These are phyloP conservation scores for Thalassoma bifasciatum DNA, from an alignment of 2,113 vertebrate species.

Conservation along the genomic window DNA sequence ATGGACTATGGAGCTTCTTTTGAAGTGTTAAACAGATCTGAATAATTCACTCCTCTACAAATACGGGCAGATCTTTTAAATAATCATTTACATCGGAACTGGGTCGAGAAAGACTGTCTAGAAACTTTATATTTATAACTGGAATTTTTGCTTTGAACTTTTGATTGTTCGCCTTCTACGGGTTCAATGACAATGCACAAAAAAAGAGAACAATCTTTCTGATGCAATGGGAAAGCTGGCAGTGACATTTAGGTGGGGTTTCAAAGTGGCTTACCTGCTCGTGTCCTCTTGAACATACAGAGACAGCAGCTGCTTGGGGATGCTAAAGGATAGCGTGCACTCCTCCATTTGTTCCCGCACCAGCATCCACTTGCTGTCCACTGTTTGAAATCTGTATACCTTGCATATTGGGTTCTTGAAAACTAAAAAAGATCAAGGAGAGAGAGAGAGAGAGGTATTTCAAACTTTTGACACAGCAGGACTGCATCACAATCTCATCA, in stretches of 20 bases:
- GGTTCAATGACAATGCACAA: background rate
- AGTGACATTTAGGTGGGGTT: background rate
- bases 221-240: slow-evolving; percentile 5
- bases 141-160: slow-evolving; percentile 26
- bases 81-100: slow-evolving; percentile 60
- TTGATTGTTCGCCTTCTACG: background rate
- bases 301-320: slow-evolving; percentile 93
- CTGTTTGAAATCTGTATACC: slow-evolving; percentile 94
- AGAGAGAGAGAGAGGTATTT: background rate
- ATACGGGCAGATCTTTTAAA: slow-evolving; percentile 61
- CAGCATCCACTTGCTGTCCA: slow-evolving; percentile 95
- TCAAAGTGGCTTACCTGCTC: slow-evolving; percentile 86
- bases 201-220: background rate
- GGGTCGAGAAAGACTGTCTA: background rate
- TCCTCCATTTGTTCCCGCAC: slow-evolving; percentile 98
- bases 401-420: slow-evolving; percentile 95
- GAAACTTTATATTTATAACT: slow-evolving; percentile 16
- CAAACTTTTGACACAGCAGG: slow-evolving; percentile 19
- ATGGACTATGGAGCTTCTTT: slow-evolving; percentile 49
- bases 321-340: slow-evolving; percentile 92
- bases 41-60: slow-evolving; percentile 74
- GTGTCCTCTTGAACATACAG: slow-evolving; percentile 96
- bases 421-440: slow-evolving; percentile 79
- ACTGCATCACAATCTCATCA: slow-evolving; percentile 19
- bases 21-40: slow-evolving; percentile 79